Conservation (phyloP, 1,140 invertebrate genomes). For the Pseudomyrmex flavicornis region DNA sequence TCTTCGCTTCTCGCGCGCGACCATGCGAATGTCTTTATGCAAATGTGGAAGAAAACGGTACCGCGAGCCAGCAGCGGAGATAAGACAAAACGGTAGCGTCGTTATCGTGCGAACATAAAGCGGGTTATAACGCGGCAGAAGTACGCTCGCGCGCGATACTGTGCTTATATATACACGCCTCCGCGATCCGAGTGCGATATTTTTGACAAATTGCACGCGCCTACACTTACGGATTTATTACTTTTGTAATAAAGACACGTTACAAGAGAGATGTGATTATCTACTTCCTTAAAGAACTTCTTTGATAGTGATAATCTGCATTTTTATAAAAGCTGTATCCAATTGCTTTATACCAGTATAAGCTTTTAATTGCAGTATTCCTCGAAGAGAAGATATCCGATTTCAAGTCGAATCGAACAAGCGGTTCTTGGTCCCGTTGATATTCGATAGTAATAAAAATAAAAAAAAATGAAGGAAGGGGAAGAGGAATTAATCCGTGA, state of each 20-base stretch:
- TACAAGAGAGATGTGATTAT: too few species aligned
- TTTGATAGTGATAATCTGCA: too few species aligned
- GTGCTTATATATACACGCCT: neutral
- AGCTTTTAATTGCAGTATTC: too few species aligned
- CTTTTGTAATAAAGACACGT: too few species aligned
- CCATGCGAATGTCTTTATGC: conserved; percentile 37
- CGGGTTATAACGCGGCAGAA: conserved; percentile 55
- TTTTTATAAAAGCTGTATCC: too few species aligned
- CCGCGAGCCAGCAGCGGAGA: conserved; percentile 40
- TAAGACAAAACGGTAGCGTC: conserved; percentile 66
- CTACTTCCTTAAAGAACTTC: too few species aligned
- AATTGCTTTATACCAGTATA: too few species aligned
- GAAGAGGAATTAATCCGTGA: neutral
- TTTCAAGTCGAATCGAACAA: too few species aligned
- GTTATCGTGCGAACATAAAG: conserved; percentile 66
- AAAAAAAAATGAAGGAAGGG: neutral
- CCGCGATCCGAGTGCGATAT: neutral
- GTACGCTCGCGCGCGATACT: conserved; percentile 25
- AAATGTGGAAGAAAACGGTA: conserved; percentile 64
- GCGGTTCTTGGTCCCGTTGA: too few species aligned
- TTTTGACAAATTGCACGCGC: too few species aligned
- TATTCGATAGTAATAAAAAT: neutral
- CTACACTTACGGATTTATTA: too few species aligned
- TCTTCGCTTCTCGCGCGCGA: neutral
- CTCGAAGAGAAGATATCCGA: too few species aligned